Percentiles rank a stretch among this genome's conserved stretches.
Evolutionary conservation across 1,140 invertebrate species (phyloP).

Genomic region (Diorhabda carinulata): DNA sequence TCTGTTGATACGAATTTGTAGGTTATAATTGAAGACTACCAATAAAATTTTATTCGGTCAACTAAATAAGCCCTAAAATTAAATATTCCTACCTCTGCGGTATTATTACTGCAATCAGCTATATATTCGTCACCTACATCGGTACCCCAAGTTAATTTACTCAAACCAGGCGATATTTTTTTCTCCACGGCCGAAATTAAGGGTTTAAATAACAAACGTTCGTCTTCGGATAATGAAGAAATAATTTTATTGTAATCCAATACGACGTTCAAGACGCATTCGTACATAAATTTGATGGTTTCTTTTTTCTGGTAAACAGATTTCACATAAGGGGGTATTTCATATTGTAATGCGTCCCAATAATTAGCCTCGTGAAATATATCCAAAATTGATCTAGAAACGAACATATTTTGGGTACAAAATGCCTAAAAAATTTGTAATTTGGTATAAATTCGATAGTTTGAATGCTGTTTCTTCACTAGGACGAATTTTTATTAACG

Average conservation of each 20-base stretch:
- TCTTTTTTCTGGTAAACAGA: slow-evolving; percentile 61
- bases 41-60: too few relatives aligned
- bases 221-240: slow-evolving; percentile 54
- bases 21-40: too few relatives aligned
- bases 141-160: slow-evolving; percentile 72
- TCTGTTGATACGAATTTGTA: too few relatives aligned
- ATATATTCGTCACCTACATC: slow-evolving; percentile 73
- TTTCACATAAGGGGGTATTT: slow-evolving; percentile 61
- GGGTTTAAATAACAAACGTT: slow-evolving; percentile 57
- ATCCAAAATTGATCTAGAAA: slow-evolving; percentile 52
- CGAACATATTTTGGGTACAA: too few relatives aligned
- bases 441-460: too few relatives aligned
- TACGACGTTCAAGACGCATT: slow-evolving; percentile 70
- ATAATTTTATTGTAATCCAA: slow-evolving; percentile 80
- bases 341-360: slow-evolving; percentile 61
- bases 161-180: slow-evolving; percentile 75
- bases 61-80: not conserved
- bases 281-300: slow-evolving; percentile 62
- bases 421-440: too few relatives aligned
- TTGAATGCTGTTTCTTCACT: too few relatives aligned
- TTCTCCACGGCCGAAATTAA: slow-evolving; percentile 56
- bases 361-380: slow-evolving; percentile 65
- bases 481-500: too few relatives aligned
- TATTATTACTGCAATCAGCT: slow-evolving; percentile 66
- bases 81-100: slow-evolving; percentile 55